Base-by-base conservation (phyloP, 2,888 invertebrate genomes). In the Desoria tigrina region DNA sequence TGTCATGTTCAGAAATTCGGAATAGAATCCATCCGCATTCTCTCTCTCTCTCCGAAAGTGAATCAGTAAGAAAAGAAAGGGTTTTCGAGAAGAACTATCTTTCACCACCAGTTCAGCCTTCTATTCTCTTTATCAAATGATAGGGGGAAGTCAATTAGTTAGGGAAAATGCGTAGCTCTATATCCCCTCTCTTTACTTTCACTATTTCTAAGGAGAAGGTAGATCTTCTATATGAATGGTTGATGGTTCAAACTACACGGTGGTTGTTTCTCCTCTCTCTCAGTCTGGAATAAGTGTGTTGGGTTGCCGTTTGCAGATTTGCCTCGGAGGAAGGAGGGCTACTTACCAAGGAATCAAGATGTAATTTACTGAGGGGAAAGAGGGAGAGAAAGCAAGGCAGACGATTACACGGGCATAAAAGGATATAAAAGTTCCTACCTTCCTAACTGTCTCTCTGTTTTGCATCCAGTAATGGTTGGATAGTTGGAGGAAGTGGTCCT, bases 341-440 rank as follows among this genome's bases (percentile, higher is more conserved):
- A 57, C 57, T 57, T 57, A 57, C 26, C 11, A 18, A 18, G 57
- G 39, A 57, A 57, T 57, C 57, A 57, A 37, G 37, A 57, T 32
- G 42, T 57, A 57, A 57, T 57, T 57, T 57, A 57, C 42, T 14
- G 32, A 57, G 14, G 42, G 42, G 42, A 57, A 42, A 57, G 55
- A 49, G 18, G 16, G 21, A 26, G 51, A 24, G 26, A 24, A 24
- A 26, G 26, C 11, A 45, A 45, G 21, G n/a, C 45, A 21, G 4
- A 45, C 45, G 45, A 45, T 45, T 45, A 45, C 45, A 45, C 21
- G 9, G 45, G 45, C 6, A 45, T 45, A 45, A 45, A 45, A 21
- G 32, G 32, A 32, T 32, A 32, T 32, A 32, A 32, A 32, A 32
- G 6, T 32, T 32, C 11, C 4, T 32, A 32, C 32, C 32, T 32